A percentile compares a stretch with the other conserved stretches of the same genome.
Conservation (phyloP, 2,888 invertebrate genomes). For the Polietes domitor region DNA sequence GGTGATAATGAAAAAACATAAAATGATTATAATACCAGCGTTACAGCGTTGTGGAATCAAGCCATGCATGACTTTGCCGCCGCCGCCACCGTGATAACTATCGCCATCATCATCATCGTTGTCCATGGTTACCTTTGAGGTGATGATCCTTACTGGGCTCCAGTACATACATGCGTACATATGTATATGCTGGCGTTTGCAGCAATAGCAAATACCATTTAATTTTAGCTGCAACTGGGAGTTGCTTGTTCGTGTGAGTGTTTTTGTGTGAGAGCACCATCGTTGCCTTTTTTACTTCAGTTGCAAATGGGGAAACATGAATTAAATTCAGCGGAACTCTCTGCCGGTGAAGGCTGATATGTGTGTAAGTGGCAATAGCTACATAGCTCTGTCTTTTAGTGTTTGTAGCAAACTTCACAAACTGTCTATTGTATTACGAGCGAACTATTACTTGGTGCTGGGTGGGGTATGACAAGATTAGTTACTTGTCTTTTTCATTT, state of each 20-base stretch:
- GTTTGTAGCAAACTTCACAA: too few species aligned
- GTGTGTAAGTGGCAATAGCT: too few species aligned
- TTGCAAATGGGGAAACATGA: not conserved
- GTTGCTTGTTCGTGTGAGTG: not conserved
- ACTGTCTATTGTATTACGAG: too few species aligned
- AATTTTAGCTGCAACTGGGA: constrained; percentile 15
- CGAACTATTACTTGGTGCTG: too few species aligned
- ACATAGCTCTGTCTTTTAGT: too few species aligned
- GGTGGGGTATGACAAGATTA: too few species aligned
- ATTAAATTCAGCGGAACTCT: not conserved
- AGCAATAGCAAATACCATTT: not conserved
- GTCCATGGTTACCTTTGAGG: not conserved
- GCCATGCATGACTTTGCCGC: not conserved
- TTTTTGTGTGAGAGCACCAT: not conserved
- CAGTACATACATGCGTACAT: not conserved
- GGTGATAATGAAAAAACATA: constrained; percentile 33
- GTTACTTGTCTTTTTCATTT: too few species aligned
- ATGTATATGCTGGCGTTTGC: not conserved
- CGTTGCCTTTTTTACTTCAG: not conserved
- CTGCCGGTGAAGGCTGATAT: too few species aligned
- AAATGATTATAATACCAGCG: constrained; percentile 23
- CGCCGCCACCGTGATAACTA: not conserved
- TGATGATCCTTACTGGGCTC: not conserved
- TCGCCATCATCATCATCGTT: too few species aligned
- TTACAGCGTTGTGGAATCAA: not conserved